Base-by-base conservation (phyloP, 2,888 invertebrate species). In the Cyrtodaria siliqua region DNA sequence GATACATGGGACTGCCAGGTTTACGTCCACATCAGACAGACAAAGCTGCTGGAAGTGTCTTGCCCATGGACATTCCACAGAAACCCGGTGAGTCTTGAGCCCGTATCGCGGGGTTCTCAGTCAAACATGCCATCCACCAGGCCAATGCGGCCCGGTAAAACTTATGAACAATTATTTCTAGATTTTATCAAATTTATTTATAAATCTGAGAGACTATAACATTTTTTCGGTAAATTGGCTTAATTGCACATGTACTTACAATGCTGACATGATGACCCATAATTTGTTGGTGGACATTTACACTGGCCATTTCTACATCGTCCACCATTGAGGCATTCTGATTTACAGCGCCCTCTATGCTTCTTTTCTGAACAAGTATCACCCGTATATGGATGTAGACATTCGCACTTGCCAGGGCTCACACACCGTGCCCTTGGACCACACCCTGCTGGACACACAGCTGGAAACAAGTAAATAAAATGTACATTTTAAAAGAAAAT, bases 371-470 rank as follows among this genome's bases (percentile, higher is more conserved):
- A 59, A 74, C 90, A 90, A 44, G 81, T 71, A 59, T 76, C 79
- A 8, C 90, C 90, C 42, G 77, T 78, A 79, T 88, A 90, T 38
- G 92, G 91, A 16, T 77, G 70, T 27, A 87, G 79, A 79, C 92
- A 92, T 38, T 85, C 85, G 74, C 92, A 92, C 73, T 87, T 85
- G 42, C 88, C 89, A 6, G 91, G 91, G 60, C 86, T 85, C 47
- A 91, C 79, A 78, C 92, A 92, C 26, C 69, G 69, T 4, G 90
- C 89, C 56, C 89, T 87, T 23, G 74, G 70, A 3, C 90, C 90
- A 82, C 92, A 92, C 1, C 87, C 90, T 16, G 84, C 88, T 9
- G 79, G 75, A 67, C 92, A 92, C 23, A 91, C 87, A 12, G 92
- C 92, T 92, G 87, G 6, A 81, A 84, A 47, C 8, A 53, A 44